A percentile compares a stretch with the other conserved stretches of the same genome.
phyloP scores from a whole-genome alignment of 2,113 vertebrate genomes.

The Gallinago media region DNA sequence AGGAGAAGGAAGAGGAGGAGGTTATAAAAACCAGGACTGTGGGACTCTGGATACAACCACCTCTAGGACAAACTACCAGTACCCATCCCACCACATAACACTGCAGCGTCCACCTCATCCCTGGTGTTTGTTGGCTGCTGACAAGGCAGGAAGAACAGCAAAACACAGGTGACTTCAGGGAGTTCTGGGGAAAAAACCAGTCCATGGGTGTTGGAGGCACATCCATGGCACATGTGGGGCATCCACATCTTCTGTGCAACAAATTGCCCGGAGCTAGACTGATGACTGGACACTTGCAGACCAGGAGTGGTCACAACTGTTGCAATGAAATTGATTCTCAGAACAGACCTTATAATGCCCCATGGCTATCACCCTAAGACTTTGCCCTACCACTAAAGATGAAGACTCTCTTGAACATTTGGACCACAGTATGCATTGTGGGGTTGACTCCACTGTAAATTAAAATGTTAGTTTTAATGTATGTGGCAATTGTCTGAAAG shows the following conservation, averaged over 20 bases:
- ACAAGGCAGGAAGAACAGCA: not conserved
- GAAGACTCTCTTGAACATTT: not conserved
- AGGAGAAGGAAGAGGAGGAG: not conserved
- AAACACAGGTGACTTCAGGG: not conserved
- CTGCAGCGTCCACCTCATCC: not conserved
- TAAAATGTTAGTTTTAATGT: not conserved
- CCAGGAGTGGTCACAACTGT: not conserved
- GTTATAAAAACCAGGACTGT: not conserved
- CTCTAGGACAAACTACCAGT: not conserved
- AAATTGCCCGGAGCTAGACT: not conserved
- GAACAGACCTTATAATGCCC: not conserved
- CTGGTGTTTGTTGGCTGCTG: not conserved
- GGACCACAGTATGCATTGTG: not conserved
- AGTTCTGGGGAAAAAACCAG: not conserved
- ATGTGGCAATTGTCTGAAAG: not conserved
- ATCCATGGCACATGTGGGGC: no score
- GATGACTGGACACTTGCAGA: not conserved
- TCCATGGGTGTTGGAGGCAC: not conserved
- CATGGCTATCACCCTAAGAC: not conserved
- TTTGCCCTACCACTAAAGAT: not conserved
- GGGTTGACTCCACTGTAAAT: not conserved
- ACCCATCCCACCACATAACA: not conserved
- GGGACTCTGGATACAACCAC: not conserved
- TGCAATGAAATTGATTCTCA: not conserved
- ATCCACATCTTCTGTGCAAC: not conserved